phyloP scores from a whole-genome alignment of 64 coral and sea anemone genomes.

The Montipora efflorescens region DNA sequence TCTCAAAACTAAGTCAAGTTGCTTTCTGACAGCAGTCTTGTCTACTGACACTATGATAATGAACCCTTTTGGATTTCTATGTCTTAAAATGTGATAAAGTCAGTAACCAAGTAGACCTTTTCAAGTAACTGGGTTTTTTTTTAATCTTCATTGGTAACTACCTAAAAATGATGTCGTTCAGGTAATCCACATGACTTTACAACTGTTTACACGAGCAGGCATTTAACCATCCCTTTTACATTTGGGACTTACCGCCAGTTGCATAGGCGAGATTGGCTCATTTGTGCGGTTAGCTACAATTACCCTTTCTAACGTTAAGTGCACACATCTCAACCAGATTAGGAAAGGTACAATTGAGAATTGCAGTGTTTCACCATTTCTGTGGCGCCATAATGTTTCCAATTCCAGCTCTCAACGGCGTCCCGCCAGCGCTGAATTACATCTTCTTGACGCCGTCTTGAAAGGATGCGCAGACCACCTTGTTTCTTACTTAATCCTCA shows the following conservation, averaged over 20 bases:
- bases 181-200: too few relatives aligned
- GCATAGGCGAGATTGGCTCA: not conserved
- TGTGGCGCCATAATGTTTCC: not conserved
- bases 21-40: too few relatives aligned
- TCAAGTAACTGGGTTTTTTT: too few relatives aligned
- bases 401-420: not conserved
- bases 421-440: not conserved
- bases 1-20: too few relatives aligned
- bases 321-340: not conserved
- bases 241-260: not conserved
- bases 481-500: not conserved
- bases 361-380: not conserved
- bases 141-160: too few relatives aligned
- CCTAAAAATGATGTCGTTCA: too few relatives aligned
- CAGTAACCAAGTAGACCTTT: too few relatives aligned
- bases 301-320: not conserved
- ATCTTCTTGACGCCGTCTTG: not conserved
- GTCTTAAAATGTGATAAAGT: too few relatives aligned
- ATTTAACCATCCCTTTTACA: not conserved
- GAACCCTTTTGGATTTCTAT: too few relatives aligned
- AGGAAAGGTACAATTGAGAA: conserved; percentile 1
- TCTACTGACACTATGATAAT: too few relatives aligned
- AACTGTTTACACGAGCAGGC: too few relatives aligned
- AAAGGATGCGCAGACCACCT: not conserved
- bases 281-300: not conserved